These are phyloP conservation scores for Molorchus minor DNA, from an alignment of 2,888 invertebrate species.

Conservation along the genomic window DNA sequence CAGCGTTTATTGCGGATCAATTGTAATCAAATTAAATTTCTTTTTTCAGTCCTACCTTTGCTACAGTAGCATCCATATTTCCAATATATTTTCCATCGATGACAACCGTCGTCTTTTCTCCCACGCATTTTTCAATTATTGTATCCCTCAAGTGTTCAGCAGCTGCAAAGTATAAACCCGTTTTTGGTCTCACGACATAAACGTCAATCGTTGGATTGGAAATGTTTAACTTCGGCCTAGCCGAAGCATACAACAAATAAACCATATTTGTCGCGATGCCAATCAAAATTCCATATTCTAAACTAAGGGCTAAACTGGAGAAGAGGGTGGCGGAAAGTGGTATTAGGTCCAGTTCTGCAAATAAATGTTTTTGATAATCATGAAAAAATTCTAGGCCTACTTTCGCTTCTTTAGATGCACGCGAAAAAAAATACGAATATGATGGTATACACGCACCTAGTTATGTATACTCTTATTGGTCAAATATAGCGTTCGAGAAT, in stretches of 20 bases:
- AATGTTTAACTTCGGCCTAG: conserved; percentile 61
- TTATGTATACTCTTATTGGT: no score
- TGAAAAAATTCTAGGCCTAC: no score
- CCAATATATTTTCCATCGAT: conserved; percentile 67
- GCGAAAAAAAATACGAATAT: no score
- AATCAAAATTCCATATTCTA: conserved; percentile 73
- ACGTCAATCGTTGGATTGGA: conserved; percentile 58
- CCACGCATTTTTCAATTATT: conserved; percentile 58
- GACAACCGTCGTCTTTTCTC: conserved; percentile 53
- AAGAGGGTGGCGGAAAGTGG: conserved; percentile 68
- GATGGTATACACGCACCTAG: no score
- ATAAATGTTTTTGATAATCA: no score
- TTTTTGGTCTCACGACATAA: conserved; percentile 73
- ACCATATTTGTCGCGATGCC: conserved; percentile 67
- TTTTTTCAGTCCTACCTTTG: conserved; percentile 61
- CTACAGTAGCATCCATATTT: conserved; percentile 71
- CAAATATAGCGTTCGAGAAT: no score
- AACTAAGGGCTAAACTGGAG: conserved; percentile 67
- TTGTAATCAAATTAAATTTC: no score
- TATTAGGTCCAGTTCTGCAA: conserved; percentile 68
- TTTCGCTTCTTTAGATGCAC: no score
- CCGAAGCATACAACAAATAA: conserved; percentile 66
- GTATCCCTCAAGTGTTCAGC: conserved; percentile 75
- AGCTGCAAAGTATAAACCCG: conserved; percentile 81
- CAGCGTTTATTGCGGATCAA: no score